Base-by-base conservation (phyloP, 2,797 vertebrate genomes). In the Knipowitschia caucasica region DNA sequence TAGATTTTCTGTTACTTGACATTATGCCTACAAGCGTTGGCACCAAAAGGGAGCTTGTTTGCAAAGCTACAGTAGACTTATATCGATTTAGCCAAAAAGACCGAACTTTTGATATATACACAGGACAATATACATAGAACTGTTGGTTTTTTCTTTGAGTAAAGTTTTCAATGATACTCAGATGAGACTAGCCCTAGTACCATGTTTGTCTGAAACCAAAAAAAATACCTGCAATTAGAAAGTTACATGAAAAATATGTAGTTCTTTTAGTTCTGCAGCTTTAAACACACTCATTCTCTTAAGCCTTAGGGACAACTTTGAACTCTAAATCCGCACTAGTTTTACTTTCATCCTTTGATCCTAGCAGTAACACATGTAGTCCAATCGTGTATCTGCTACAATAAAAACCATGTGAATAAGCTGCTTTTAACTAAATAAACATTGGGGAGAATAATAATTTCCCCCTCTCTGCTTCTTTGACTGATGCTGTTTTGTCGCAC, bases 401-500 rank as follows among this genome's bases (percentile, higher is more conserved):
- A 11, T 31, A 53, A 8, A 35, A 21, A 25, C 43, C 52, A 27
- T 21, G 12, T 25, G 8, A 7, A 30, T 34, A 50, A 6, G 20
- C 27, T 8, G n/a, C 25, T 69, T 23, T 31, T 24, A 45, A 61
- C 54, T 14, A 15, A 38, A 39, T 36, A 47, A 21, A 57, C 59
- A 63, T 11, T 15, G 56, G 47, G 57, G 53, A 49, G 42, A 61
- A 59, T 62, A 64, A 70, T 26, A 29, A 11, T 31, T 54, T 5
- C n/a, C 7, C 65, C 14, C 31, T 62, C 50, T 58, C 64, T 71
- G 38, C 59, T 72, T 35, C 29, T 69, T 9, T 27, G 53, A 58
- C 21, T 30, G 52, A 56, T 63, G 53, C 45, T 75, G 59, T 56
- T 59, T 71, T 71, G 23, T 53, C 20, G 23, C 14, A 4, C 17